A percentile compares a stretch with the other conserved stretches of the same genome.
Evolutionary conservation across 2,888 invertebrate species (phyloP).

Genomic region (Dichetophora obliterata): DNA sequence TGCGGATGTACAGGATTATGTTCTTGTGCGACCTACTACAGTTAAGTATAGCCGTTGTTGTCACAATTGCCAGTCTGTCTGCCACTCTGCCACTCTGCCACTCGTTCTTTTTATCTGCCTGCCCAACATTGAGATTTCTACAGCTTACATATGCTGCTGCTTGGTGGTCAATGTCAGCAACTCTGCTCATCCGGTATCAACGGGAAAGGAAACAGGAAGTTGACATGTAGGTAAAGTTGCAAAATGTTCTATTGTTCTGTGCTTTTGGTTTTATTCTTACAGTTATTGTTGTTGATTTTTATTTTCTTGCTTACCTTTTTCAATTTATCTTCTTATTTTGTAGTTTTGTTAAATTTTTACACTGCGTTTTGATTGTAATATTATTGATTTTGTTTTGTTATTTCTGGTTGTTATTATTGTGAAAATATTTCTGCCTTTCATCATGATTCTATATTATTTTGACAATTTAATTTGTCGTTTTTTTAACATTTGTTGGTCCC

Average conservation of each 20-base stretch:
- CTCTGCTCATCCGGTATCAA: slow-evolving; percentile 21
- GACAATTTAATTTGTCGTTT: slow-evolving; percentile 58
- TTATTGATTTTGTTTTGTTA: slow-evolving; percentile 26
- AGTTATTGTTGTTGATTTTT: neutral
- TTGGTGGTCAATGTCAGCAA: slow-evolving; percentile 39
- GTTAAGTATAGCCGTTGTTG: too few species aligned
- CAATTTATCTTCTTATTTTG: neutral
- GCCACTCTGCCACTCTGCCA: neutral
- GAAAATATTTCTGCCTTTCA: slow-evolving; percentile 24
- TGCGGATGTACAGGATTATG: slow-evolving; percentile 60
- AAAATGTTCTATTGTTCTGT: slow-evolving; percentile 46
- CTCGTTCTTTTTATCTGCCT: neutral
- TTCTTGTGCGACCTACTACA: neutral
- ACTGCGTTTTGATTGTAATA: slow-evolving; percentile 2
- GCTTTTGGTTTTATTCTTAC: neutral
- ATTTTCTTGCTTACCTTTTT: slow-evolving; percentile 25
- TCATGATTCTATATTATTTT: slow-evolving; percentile 51
- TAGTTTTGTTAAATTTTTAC: slow-evolving; percentile 15
- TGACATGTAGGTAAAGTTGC: slow-evolving; percentile 56
- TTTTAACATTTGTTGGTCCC: neutral
- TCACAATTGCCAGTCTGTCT: slow-evolving; percentile 14
- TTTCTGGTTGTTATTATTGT: slow-evolving; percentile 23
- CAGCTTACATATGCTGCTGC: slow-evolving; percentile 14
- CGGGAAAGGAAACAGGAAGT: slow-evolving; percentile 57
- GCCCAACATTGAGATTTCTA: neutral